Base-by-base conservation (phyloP, 2,888 invertebrate genomes). In the Pimpla rufipes region DNA sequence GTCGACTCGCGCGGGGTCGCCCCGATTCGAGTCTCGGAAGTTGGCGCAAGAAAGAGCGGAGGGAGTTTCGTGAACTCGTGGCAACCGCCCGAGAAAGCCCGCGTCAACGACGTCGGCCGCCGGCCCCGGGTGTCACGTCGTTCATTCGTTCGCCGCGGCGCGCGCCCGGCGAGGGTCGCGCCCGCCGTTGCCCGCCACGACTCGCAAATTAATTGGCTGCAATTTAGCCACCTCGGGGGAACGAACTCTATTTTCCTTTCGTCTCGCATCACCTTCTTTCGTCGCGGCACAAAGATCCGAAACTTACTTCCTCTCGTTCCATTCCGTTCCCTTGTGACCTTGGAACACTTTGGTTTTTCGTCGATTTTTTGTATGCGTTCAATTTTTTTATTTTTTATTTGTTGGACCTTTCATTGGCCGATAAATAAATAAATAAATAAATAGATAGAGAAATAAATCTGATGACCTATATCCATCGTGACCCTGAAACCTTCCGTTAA, bases 171-270 rank as follows among this genome's bases (percentile, higher is more conserved):
- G 16, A 29, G 35, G 57, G 16, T 70, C 40, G 42, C 23, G 40
- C 57, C 23, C 29, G 45, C 57, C 71, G 13, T 16, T 29, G 16
- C 59, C 6, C 71, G 59, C n/a, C n/a, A 18, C 59, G 45, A 29
- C 59, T 45, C 73, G 45, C 59, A 40, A 73, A 73, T 73, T 45
- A 59, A 73, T 73, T 59, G 59, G 47, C 57, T 35, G 73, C 73
- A 59, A 73, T 47, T 73, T 59, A 59, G 35, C 47, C 73, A 73
- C 59, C 29, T 73, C 47, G 59, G 16, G 16, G 35, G 45, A 29
- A 45, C 73, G 18, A 59, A 73, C 40, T 59, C 29, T 16, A 47
- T 59, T 59, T 73, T 73, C 35, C 73, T 73, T 73, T 18, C 29
- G 47, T 59, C 29, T 57, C 59, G 57, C 13, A 29, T 59, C 35